These are phyloP conservation scores for Eugnorisma glareosa DNA, from an alignment of 2,888 invertebrate species.

Conservation along the genomic window DNA sequence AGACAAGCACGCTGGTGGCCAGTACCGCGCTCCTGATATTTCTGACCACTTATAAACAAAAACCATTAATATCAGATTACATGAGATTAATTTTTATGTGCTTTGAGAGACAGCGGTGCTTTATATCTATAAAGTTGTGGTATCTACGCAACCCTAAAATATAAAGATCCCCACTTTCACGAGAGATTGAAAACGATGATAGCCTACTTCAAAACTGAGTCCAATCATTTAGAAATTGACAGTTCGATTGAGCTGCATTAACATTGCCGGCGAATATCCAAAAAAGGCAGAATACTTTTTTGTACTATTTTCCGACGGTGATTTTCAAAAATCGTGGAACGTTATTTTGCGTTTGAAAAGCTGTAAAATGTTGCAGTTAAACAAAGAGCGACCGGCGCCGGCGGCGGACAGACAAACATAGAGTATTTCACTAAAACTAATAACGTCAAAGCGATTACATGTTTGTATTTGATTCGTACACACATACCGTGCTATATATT, in stretches of 20 bases:
- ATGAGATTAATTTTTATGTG: background rate
- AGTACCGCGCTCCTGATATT: background rate
- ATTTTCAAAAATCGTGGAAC: slow-evolving; percentile 40
- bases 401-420: slow-evolving; percentile 46
- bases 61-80: background rate
- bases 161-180: slow-evolving; percentile 1
- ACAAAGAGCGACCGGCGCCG: slow-evolving; percentile 30
- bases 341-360: slow-evolving; percentile 46
- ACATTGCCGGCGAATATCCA: slow-evolving; percentile 33
- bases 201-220: slow-evolving; percentile 42
- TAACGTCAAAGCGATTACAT: slow-evolving; percentile 68
- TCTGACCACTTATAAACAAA: background rate
- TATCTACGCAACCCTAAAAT: slow-evolving; percentile 16
- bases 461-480: slow-evolving; percentile 58
- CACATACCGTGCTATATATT: background rate
- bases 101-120: background rate
- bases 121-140: background rate
- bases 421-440: slow-evolving; percentile 55
- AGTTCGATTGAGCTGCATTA: slow-evolving; percentile 45
- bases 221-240: slow-evolving; percentile 45
- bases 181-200: slow-evolving; percentile 41
- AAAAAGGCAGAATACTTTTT: slow-evolving; percentile 31
- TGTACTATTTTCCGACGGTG: slow-evolving; percentile 29
- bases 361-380: slow-evolving; percentile 48
- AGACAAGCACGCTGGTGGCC: background rate